phyloP scores from a whole-genome alignment of 2,797 vertebrate genomes.

The Pristis pectinata region DNA sequence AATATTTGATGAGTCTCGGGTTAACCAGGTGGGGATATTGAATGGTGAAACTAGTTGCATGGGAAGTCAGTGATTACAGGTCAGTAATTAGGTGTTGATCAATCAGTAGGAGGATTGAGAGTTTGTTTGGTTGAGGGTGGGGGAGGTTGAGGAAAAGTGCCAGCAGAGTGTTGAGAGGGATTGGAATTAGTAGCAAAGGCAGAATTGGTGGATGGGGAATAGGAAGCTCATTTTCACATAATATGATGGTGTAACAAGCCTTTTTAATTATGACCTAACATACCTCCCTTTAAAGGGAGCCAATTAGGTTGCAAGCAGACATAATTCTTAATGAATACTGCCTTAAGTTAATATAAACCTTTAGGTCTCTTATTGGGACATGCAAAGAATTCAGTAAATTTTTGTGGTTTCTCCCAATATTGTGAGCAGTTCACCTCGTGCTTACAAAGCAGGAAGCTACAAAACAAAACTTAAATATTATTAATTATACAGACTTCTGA shows the following conservation, averaged over 20 bases:
- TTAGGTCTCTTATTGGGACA: background rate
- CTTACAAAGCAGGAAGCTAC: background rate
- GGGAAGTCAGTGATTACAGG: no score
- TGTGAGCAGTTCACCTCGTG: background rate
- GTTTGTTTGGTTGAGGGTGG: no score
- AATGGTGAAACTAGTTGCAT: background rate
- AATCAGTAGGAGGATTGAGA: no score
- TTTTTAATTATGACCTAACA: background rate
- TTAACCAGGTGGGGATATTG: no score
- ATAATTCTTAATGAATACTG: background rate
- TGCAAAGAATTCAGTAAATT: background rate
- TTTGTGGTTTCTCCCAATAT: background rate
- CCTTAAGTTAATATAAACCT: background rate
- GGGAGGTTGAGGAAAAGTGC: no score
- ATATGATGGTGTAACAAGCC: no score
- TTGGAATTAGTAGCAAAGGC: background rate
- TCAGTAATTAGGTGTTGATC: background rate
- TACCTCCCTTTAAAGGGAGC: background rate
- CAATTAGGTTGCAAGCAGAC: no score
- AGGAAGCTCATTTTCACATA: no score
- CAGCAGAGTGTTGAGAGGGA: no score
- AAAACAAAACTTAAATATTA: background rate
- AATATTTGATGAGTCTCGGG: background rate
- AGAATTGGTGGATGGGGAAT: background rate
- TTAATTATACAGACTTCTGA: background rate